Conservation (phyloP, 2,888 invertebrate species). For the Gasteruption jaculator region DNA sequence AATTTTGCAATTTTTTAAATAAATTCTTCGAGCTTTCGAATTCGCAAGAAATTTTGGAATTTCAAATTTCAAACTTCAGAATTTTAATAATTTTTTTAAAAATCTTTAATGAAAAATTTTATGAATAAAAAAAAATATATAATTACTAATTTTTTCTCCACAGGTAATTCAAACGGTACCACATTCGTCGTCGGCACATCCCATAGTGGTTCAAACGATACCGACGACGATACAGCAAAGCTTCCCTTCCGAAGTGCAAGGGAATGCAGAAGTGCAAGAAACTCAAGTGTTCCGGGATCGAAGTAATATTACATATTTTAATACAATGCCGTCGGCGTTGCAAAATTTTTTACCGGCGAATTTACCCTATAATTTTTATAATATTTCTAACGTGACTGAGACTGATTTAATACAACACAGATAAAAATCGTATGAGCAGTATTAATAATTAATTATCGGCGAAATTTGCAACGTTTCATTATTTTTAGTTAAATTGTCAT, state of each 20-base stretch:
- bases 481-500: no score
- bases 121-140: conserved; percentile 4
- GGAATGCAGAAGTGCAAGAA: conserved; percentile 30
- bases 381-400: conserved; percentile 42
- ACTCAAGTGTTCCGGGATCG: conserved; percentile 37
- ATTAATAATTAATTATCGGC: no score
- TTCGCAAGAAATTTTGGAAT: no score
- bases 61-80: no score
- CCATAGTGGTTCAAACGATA: conserved; percentile 44
- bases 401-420: conserved; percentile 40
- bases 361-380: conserved; percentile 48
- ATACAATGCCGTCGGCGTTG: conserved; percentile 36
- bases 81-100: no score
- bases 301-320: conserved; percentile 40
- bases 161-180: conserved; percentile 43
- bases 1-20: no score
- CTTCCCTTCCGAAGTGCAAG: conserved; percentile 35
- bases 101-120: no score
- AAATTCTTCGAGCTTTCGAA: no score
- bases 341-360: conserved; percentile 43
- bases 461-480: no score
- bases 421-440: no score
- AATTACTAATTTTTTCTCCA: conserved; percentile 8
- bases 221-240: conserved; percentile 37
- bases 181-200: conserved; percentile 36